Evolutionary conservation across 1,140 invertebrate species (phyloP).

Genomic region (Drosophila bipectinata): DNA sequence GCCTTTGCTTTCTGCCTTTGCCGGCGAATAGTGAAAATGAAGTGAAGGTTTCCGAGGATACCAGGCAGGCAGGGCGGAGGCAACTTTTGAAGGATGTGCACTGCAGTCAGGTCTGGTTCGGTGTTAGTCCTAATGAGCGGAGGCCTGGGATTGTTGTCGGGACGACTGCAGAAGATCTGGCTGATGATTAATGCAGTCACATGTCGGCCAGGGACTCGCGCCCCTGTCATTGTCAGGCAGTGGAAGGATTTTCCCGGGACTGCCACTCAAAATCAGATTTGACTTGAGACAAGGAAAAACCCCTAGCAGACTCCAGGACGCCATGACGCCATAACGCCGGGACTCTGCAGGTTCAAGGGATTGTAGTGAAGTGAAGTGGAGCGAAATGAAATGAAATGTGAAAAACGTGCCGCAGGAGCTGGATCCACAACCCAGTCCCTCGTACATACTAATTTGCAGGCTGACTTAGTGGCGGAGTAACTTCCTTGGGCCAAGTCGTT

Average conservation of each 20-base stretch:
- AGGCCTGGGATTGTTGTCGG: conserved; percentile 24
- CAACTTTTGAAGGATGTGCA: conserved; percentile 30
- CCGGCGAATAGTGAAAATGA: conserved; percentile 37
- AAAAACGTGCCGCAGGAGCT: conserved; percentile 59
- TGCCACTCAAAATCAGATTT: conserved; percentile 64
- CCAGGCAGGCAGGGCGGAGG: neutral
- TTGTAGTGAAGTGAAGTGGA: conserved; percentile 8
- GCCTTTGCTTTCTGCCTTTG: conserved; percentile 2
- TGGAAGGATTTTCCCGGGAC: conserved; percentile 14
- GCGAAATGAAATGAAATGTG: conserved; percentile 66
- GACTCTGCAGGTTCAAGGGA: neutral
- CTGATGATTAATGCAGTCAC: conserved; percentile 72
- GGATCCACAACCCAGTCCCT: conserved; percentile 11
- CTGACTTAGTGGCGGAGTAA: conserved; percentile 21
- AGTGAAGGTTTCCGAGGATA: conserved; percentile 31
- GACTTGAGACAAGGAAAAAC: conserved; percentile 13
- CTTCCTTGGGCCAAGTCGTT: conserved; percentile 23
- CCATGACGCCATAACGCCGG: neutral
- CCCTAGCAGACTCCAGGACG: conserved; percentile 8
- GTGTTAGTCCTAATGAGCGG: conserved; percentile 45
- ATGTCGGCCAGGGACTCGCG: conserved; percentile 39
- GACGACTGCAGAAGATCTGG: conserved; percentile 4
- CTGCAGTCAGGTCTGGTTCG: conserved; percentile 26
- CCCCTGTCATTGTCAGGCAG: conserved; percentile 70
- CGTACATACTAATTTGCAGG: conserved; percentile 32